These are phyloP conservation scores for Adelognathus sp. DNA, from an alignment of 2,888 invertebrate species.

Conservation along the genomic window DNA sequence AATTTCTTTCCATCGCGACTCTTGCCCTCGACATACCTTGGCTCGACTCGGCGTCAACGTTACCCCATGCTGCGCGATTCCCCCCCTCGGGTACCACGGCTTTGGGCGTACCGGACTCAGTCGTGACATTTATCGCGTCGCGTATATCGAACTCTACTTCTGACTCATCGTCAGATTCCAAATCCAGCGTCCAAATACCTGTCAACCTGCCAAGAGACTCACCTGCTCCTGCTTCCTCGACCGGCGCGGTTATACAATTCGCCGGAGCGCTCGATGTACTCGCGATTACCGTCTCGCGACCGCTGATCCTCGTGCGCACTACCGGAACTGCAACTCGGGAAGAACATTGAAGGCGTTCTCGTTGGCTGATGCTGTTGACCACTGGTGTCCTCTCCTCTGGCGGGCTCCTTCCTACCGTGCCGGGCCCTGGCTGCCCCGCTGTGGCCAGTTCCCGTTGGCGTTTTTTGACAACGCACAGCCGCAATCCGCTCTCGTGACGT, in stretches of 20 bases:
- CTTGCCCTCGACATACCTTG: background rate
- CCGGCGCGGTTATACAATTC: background rate
- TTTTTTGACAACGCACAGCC: background rate
- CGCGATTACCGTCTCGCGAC: background rate
- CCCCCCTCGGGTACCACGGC: background rate
- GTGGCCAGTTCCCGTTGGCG: background rate
- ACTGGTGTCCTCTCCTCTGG: background rate
- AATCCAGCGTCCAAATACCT: background rate
- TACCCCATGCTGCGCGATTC: background rate
- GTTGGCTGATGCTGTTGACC: background rate
- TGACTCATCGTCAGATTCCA: background rate
- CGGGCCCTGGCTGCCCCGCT: conserved; percentile 14
- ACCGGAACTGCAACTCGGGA: background rate
- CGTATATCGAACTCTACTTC: background rate
- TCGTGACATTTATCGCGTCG: background rate
- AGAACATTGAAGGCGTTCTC: background rate
- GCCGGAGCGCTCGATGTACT: background rate
- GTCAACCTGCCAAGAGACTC: background rate
- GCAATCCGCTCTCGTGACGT: background rate
- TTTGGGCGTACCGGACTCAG: background rate
- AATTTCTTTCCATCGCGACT: no score
- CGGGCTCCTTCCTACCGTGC: background rate
- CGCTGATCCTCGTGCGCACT: background rate
- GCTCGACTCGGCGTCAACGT: background rate
- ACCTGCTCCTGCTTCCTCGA: background rate